phyloP scores from a whole-genome alignment of 1,140 invertebrate genomes.

The Platyura marginata region DNA sequence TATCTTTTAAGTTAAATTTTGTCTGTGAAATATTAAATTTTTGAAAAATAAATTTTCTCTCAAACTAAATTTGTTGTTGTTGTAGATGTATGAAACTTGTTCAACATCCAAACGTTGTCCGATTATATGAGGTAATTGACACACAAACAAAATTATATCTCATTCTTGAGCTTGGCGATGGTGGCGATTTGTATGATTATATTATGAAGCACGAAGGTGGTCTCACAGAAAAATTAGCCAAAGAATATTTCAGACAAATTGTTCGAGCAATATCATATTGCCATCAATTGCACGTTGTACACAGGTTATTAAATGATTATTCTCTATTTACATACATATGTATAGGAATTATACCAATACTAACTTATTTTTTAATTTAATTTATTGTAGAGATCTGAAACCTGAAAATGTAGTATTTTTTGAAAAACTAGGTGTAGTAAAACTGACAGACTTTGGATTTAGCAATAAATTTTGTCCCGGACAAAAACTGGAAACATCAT shows the following conservation, averaged over 20 bases:
- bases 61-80: slow-evolving; percentile 3
- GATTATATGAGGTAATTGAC: slow-evolving; percentile 97
- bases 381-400: slow-evolving; percentile 87
- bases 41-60: slow-evolving; percentile 4
- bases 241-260: slow-evolving; percentile 90
- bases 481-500: slow-evolving; percentile 94
- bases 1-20: too few relatives aligned
- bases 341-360: not conserved
- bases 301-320: slow-evolving; percentile 39
- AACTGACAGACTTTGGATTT: slow-evolving; percentile 99
- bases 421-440: slow-evolving; percentile 90
- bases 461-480: slow-evolving; percentile 94
- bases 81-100: slow-evolving; percentile 92
- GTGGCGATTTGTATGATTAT: slow-evolving; percentile 97
- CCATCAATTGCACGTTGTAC: slow-evolving; percentile 80
- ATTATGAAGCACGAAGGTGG: slow-evolving; percentile 91
- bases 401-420: slow-evolving; percentile 99
- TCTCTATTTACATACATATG: not conserved
- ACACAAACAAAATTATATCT: slow-evolving; percentile 91
- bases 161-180: slow-evolving; percentile 95
- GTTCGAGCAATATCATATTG: slow-evolving; percentile 96
- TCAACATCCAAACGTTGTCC: slow-evolving; percentile 95
- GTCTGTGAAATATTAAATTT: too few relatives aligned
- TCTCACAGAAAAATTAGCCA: slow-evolving; percentile 56
- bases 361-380: slow-evolving; percentile 15